Evolutionary conservation across 2,113 vertebrate species (phyloP).

Genomic region (Cnemophilus loriae): DNA sequence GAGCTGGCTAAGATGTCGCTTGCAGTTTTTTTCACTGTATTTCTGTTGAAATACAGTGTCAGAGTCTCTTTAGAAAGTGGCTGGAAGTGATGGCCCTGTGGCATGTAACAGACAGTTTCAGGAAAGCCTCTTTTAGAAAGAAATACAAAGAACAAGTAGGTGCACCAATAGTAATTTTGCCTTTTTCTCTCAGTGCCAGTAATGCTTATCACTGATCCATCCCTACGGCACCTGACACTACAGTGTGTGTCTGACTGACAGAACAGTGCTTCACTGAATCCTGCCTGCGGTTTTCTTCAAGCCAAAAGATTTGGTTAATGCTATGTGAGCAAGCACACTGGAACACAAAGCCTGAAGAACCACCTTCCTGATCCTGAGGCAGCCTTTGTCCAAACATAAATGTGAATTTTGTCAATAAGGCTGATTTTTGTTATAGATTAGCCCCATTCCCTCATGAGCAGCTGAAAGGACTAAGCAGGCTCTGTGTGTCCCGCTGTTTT

Average conservation of each 20-base stretch:
- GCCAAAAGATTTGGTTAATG: neutral
- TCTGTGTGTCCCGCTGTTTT: neutral
- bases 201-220: neutral
- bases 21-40: neutral
- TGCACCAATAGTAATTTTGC: neutral
- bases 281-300: neutral
- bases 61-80: neutral
- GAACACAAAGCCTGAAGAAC: neutral
- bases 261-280: neutral
- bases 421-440: neutral
- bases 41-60: neutral
- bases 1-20: fast-evolving
- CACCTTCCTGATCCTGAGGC: neutral
- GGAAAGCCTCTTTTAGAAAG: neutral
- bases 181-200: neutral
- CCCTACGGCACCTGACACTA: neutral
- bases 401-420: neutral
- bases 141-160: neutral
- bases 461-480: neutral
- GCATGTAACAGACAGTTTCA: neutral
- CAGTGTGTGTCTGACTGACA: neutral
- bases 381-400: neutral
- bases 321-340: neutral
- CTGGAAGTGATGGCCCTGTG: neutral
- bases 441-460: neutral